Evolutionary conservation across 2,113 vertebrate species (phyloP).

Genomic region (Trogon surrucura): DNA sequence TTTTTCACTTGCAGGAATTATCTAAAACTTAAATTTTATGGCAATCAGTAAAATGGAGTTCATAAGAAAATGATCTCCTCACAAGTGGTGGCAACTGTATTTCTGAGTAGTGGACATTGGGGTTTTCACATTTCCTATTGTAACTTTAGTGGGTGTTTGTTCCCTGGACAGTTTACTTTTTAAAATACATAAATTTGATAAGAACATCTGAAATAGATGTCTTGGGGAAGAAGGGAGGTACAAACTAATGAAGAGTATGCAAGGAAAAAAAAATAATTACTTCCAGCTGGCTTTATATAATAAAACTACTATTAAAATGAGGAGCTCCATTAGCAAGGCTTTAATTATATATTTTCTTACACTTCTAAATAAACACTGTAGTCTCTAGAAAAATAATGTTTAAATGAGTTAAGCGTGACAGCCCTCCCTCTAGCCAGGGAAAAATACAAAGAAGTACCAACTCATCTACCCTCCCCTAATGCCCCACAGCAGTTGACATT

Average conservation of each 20-base stretch:
- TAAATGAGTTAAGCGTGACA: constrained; percentile 59
- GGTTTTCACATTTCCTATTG: constrained; percentile 42
- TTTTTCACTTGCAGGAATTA: not conserved
- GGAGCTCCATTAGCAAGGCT: constrained; percentile 60
- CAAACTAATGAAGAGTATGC: constrained; percentile 63
- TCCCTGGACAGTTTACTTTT: constrained; percentile 48
- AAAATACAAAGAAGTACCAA: constrained; percentile 77
- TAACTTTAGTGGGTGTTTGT: constrained; percentile 52
- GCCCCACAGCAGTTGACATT: constrained; percentile 71
- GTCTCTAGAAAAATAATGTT: constrained; percentile 42
- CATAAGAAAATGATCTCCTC: not conserved
- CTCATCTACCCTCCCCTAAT: constrained; percentile 60
- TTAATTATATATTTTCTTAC: constrained; percentile 67
- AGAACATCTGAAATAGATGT: constrained; percentile 52
- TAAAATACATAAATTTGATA: constrained; percentile 49
- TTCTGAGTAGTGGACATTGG: not conserved
- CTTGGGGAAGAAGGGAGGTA: constrained; percentile 25
- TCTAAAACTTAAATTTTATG: not conserved
- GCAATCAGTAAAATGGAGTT: not conserved
- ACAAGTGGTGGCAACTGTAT: constrained; percentile 4
- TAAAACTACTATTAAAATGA: constrained; percentile 75
- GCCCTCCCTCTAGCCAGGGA: constrained; percentile 72
- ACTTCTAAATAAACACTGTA: constrained; percentile 31
- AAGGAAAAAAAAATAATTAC: constrained; percentile 72
- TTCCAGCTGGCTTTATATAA: constrained; percentile 75